A percentile compares a stretch with the other conserved stretches of the same genome.
These are phyloP conservation scores for Drosophila ananassae DNA, from an alignment of 1,140 invertebrate genomes.

Conservation along the genomic window DNA sequence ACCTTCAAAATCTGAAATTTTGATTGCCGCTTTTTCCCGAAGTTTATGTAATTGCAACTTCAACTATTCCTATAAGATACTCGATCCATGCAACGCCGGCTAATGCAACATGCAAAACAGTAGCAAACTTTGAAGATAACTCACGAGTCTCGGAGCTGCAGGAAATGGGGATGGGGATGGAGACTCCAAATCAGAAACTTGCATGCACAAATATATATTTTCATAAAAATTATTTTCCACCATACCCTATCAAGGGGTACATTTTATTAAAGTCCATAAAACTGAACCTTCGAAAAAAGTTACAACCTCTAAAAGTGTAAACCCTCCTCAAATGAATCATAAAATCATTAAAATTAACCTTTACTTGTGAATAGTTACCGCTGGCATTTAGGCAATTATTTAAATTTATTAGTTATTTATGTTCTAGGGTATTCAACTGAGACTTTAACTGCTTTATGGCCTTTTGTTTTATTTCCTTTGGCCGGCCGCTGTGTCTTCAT, in stretches of 20 bases:
- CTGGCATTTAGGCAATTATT: neutral
- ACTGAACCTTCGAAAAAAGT: neutral
- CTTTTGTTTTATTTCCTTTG: slow-evolving; percentile 39
- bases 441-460: neutral
- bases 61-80: slow-evolving; percentile 24
- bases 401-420: neutral
- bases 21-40: slow-evolving; percentile 14
- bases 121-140: slow-evolving; percentile 44
- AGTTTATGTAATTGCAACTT: slow-evolving; percentile 38
- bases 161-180: slow-evolving; percentile 35
- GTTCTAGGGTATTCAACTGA: neutral
- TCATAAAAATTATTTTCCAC: slow-evolving; percentile 51
- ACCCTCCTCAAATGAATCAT: neutral
- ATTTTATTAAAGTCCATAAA: neutral
- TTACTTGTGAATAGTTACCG: neutral
- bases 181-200: slow-evolving; percentile 31
- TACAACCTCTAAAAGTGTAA: neutral
- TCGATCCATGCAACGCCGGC: slow-evolving; percentile 22
- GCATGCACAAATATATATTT: slow-evolving; percentile 69
- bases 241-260: slow-evolving; percentile 7
- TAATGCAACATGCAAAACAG: slow-evolving; percentile 35
- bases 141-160: slow-evolving; percentile 46
- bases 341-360: neutral
- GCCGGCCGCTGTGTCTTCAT: slow-evolving; percentile 15
- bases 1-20: slow-evolving; percentile 26